Evolutionary conservation across 2,888 invertebrate genomes (phyloP).

Genomic region (Cecidostiba fungosa): DNA sequence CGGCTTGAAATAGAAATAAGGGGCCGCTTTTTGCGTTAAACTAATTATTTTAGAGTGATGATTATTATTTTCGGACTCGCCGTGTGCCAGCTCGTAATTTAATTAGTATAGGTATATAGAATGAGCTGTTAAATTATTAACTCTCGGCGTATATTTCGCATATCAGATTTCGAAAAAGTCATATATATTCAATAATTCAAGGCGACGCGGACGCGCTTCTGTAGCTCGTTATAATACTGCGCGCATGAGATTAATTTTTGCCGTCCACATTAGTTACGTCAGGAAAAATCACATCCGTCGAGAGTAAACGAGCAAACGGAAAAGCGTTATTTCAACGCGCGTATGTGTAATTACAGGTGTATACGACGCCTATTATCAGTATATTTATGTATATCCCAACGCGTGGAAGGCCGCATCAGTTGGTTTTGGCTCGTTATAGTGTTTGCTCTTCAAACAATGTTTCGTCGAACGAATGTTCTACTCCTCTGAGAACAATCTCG

Average conservation of each 20-base stretch:
- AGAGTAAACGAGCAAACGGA: not conserved
- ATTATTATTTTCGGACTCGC: not conserved
- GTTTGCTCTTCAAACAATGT: not conserved
- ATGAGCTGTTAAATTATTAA: not conserved
- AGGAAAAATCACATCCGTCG: slow-evolving; percentile 4
- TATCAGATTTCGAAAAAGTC: not conserved
- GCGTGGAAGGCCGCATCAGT: not conserved
- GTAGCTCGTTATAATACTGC: not conserved
- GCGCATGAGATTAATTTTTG: not conserved
- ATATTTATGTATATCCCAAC: too few species aligned
- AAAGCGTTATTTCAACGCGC: not conserved
- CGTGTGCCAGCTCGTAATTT: not conserved
- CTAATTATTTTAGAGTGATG: not conserved
- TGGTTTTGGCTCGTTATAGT: not conserved
- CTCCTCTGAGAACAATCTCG: too few species aligned
- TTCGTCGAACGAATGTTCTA: not conserved
- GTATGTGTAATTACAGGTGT: not conserved
- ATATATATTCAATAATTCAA: not conserved
- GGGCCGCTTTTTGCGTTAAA: not conserved
- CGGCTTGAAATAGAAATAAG: not conserved
- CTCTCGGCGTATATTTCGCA: not conserved
- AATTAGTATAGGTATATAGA: not conserved
- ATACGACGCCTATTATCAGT: not conserved
- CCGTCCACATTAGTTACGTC: not conserved
- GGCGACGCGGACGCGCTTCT: not conserved